Conservation (phyloP, 2,113 vertebrate species). For the Pontoporia blainvillei region DNA sequence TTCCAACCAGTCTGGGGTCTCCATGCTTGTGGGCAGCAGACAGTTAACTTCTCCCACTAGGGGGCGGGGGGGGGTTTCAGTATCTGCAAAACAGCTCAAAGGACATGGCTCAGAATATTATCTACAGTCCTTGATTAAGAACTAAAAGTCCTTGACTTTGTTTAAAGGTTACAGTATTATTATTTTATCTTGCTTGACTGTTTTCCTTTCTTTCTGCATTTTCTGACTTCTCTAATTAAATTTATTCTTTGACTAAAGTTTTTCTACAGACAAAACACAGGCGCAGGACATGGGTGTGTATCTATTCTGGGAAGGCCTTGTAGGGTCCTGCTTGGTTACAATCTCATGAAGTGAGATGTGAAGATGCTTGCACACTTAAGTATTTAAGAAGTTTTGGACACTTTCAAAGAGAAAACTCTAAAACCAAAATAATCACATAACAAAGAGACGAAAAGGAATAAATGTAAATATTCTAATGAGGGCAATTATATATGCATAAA, state of each 20-base stretch:
- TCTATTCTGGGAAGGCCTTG: not conserved
- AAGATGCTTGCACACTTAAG: not conserved
- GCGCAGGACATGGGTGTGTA: not conserved
- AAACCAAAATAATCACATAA: not conserved
- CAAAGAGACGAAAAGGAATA: not conserved
- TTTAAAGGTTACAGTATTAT: not conserved
- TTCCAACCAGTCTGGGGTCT: too few relatives aligned
- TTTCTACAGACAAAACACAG: not conserved
- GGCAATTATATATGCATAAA: not conserved
- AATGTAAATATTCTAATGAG: not conserved
- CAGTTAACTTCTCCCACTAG: too few relatives aligned
- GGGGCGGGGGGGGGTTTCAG: not conserved
- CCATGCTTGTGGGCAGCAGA: rapidly evolving
- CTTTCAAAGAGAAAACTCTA: not conserved
- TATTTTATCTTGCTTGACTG: not conserved
- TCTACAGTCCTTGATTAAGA: not conserved
- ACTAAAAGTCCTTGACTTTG: not conserved
- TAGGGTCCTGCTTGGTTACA: not conserved
- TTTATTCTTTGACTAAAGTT: not conserved
- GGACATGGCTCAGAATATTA: not conserved
- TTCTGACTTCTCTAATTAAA: not conserved
- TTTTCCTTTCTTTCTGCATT: not conserved
- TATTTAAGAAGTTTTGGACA: not conserved
- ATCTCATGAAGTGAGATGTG: not conserved
- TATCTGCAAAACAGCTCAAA: not conserved